Percentiles rank a stretch among this genome's conserved stretches.
Evolutionary conservation across 2,888 invertebrate species (phyloP).

Genomic region (Chrysopilus asiliformis): DNA sequence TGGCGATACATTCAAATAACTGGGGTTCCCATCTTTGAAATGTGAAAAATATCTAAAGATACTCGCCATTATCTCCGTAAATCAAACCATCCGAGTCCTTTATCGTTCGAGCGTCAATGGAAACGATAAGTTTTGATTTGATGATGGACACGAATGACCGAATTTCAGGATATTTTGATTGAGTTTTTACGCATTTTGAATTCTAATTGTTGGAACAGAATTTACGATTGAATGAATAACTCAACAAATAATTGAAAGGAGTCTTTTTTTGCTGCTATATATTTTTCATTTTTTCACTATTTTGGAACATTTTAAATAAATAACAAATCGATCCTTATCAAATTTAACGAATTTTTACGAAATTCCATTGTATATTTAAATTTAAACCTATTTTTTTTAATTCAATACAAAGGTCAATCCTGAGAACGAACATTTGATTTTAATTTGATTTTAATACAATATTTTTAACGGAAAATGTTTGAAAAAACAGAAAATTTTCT

Average conservation of each 20-base stretch:
- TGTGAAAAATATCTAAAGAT: too few relatives aligned
- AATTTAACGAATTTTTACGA: constrained; percentile 4
- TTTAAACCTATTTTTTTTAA: too few relatives aligned
- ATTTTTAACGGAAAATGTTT: too few relatives aligned
- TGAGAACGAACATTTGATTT: too few relatives aligned
- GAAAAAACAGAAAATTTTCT: too few relatives aligned
- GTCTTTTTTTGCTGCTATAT: constrained; percentile 4
- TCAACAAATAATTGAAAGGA: constrained; percentile 5
- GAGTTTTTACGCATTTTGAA: constrained; percentile 12
- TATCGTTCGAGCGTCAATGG: constrained; percentile 13
- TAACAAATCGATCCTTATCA: constrained; percentile 3
- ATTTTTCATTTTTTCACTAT: constrained; percentile 1
- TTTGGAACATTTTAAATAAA: neutral
- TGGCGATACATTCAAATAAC: too few relatives aligned
- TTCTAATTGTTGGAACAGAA: neutral
- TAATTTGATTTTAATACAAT: too few relatives aligned
- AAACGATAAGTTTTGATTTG: constrained; percentile 8
- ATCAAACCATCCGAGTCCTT: too few relatives aligned
- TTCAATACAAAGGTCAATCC: too few relatives aligned
- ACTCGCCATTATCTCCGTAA: too few relatives aligned
- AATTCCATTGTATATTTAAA: neutral
- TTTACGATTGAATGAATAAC: neutral
- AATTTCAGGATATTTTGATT: constrained; percentile 3
- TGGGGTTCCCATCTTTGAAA: too few relatives aligned
- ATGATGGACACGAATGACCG: constrained; percentile 10